A percentile compares a stretch with the other conserved stretches of the same genome.
phyloP scores from a whole-genome alignment of 2,888 invertebrate species.

The Aleiodes testaceus region DNA sequence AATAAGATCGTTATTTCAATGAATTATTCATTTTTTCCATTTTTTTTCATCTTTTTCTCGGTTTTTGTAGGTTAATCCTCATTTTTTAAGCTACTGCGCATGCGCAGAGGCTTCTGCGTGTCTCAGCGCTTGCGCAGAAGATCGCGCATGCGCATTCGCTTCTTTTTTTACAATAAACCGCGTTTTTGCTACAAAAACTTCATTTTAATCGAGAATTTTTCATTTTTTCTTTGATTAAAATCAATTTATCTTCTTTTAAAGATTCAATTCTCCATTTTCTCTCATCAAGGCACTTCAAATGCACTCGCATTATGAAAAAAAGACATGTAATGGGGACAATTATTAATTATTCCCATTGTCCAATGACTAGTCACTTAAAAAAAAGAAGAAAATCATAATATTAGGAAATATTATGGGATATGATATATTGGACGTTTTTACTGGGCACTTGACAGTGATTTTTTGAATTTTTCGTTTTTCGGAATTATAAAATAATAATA shows the following conservation, averaged over 20 bases:
- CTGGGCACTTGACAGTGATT: constrained; percentile 34
- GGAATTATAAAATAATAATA: constrained; percentile 12
- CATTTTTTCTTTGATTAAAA: too few relatives aligned
- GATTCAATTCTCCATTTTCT: constrained; percentile 10
- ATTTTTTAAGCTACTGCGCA: too few relatives aligned
- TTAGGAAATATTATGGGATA: constrained; percentile 26
- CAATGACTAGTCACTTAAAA: constrained; percentile 51
- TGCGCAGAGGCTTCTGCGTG: too few relatives aligned
- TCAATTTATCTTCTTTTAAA: constrained; percentile 3
- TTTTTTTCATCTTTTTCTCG: too few relatives aligned
- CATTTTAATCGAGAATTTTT: too few relatives aligned
- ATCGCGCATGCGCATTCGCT: too few relatives aligned
- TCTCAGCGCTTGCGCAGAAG: too few relatives aligned
- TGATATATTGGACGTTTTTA: constrained; percentile 36
- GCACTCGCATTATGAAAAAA: constrained; percentile 15
- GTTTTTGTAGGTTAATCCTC: too few relatives aligned
- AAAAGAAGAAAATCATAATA: constrained; percentile 15
- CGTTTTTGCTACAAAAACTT: too few relatives aligned
- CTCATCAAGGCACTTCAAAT: constrained; percentile 46
- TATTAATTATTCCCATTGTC: constrained; percentile 29
- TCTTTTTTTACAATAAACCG: too few relatives aligned
- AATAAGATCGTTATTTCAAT: background rate
- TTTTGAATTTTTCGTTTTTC: constrained; percentile 8
- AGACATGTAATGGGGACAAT: constrained; percentile 20
- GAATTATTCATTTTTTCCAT: too few relatives aligned